Conservation (phyloP, 1,140 invertebrate genomes). For the Drosophila sucinea region DNA sequence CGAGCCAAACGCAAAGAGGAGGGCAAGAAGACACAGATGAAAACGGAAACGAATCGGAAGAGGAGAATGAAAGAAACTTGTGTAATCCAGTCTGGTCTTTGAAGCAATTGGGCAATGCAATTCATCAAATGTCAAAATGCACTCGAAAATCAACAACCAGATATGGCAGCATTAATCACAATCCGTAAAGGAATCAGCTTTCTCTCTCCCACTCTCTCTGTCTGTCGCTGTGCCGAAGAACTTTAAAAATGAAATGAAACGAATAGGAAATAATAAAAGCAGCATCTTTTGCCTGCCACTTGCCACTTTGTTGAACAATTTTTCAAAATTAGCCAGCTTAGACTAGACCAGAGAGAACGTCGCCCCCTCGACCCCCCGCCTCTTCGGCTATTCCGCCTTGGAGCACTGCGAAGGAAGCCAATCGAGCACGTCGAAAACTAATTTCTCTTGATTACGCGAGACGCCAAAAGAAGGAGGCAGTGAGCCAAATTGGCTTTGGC, state of each 20-base stretch:
- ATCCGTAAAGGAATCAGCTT: slow-evolving; percentile 57
- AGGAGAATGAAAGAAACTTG: not conserved
- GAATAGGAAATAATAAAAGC: slow-evolving; percentile 13
- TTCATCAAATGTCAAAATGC: slow-evolving; percentile 80
- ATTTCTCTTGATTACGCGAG: slow-evolving; percentile 79
- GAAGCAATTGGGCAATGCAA: slow-evolving; percentile 54
- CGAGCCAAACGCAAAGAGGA: slow-evolving; percentile 27
- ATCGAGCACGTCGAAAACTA: slow-evolving; percentile 81
- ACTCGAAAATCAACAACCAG: slow-evolving; percentile 75
- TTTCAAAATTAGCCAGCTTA: slow-evolving; percentile 76
- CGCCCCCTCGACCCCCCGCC: not conserved
- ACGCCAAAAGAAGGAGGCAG: slow-evolving; percentile 25
- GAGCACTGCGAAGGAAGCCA: slow-evolving; percentile 39
- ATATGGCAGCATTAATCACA: slow-evolving; percentile 72
- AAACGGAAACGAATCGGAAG: not conserved
- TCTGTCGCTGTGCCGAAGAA: slow-evolving; percentile 31
- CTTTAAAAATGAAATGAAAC: slow-evolving; percentile 50
- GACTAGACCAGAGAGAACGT: slow-evolving; percentile 18
- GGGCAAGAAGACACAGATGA: not conserved
- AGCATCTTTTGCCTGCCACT: slow-evolving; percentile 28
- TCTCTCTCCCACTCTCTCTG: not conserved
- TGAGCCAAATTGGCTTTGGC: slow-evolving; percentile 69
- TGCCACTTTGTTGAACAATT: slow-evolving; percentile 74
- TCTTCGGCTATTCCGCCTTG: not conserved
- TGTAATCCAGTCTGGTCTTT: slow-evolving; percentile 18